These are phyloP conservation scores for Polyploca ridens DNA, from an alignment of 2,888 invertebrate genomes.

Conservation along the genomic window DNA sequence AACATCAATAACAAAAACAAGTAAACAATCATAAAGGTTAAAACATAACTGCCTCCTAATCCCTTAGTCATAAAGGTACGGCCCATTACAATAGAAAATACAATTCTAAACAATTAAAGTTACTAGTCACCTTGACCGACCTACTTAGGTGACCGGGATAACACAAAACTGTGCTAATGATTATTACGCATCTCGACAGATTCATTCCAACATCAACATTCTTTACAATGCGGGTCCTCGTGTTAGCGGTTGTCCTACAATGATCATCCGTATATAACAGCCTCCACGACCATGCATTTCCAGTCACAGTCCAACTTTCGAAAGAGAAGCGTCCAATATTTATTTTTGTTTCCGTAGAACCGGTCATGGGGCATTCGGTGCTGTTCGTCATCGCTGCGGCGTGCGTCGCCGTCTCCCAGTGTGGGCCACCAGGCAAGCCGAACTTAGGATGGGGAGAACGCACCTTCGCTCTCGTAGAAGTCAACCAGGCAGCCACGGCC, in stretches of 20 bases:
- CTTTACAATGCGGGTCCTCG: constrained; percentile 64
- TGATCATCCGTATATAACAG: constrained; percentile 74
- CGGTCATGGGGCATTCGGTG: constrained; percentile 65
- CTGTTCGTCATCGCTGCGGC: constrained; percentile 60
- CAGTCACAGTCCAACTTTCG: constrained; percentile 68
- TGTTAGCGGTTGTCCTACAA: constrained; percentile 82
- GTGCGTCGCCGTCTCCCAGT: constrained; percentile 50
- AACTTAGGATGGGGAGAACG: constrained; percentile 78
- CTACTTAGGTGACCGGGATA: constrained; percentile 71
- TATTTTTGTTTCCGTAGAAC: constrained; percentile 66
- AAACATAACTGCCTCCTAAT: constrained; percentile 22
- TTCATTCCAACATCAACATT: constrained; percentile 58
- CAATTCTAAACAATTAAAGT: constrained; percentile 59
- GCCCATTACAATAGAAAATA: constrained; percentile 38
- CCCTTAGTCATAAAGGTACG: constrained; percentile 35
- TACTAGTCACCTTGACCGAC: constrained; percentile 73
- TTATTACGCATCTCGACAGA: constrained; percentile 71
- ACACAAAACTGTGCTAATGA: constrained; percentile 72
- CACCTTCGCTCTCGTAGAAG: constrained; percentile 76
- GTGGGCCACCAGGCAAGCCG: constrained; percentile 74
- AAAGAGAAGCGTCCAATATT: constrained; percentile 58
- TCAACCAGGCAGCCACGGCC: constrained; percentile 79
- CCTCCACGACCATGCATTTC: constrained; percentile 62
- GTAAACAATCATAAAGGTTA: constrained; percentile 8
- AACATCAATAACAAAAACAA: background rate